Percentiles rank a stretch among this genome's conserved stretches.
phyloP scores from a whole-genome alignment of 2,797 vertebrate species.

The Spondyliosoma cantharus region DNA sequence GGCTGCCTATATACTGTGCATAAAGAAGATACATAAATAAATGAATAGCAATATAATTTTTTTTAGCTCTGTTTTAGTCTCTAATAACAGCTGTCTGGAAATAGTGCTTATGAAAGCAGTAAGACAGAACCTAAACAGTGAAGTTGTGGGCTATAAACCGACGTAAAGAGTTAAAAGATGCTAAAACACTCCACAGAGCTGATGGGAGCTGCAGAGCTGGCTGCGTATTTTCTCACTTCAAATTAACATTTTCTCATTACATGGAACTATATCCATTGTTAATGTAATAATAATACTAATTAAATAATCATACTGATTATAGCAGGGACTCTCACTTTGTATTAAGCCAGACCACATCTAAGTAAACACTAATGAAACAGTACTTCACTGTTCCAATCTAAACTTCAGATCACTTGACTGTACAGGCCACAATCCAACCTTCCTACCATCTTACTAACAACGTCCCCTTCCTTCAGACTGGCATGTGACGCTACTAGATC shows the following conservation, averaged over 20 bases:
- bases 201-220: too few species aligned
- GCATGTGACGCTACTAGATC: slow-evolving; percentile 73
- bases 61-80: background rate
- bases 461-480: slow-evolving; percentile 61
- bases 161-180: too few species aligned
- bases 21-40: too few species aligned
- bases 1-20: too few species aligned
- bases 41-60: background rate
- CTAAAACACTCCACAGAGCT: too few species aligned
- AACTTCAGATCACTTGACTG: slow-evolving; percentile 16
- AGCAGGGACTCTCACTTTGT: background rate
- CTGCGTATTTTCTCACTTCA: too few species aligned
- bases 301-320: background rate
- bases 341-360: background rate
- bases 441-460: slow-evolving; percentile 45
- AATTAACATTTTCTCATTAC: too few species aligned
- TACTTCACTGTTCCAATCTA: background rate
- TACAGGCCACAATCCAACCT: slow-evolving; percentile 35
- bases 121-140: background rate
- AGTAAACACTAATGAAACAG: background rate
- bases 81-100: background rate
- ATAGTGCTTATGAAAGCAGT: background rate
- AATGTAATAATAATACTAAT: background rate
- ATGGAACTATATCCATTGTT: background rate
- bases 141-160: too few species aligned